Evolutionary conservation across 2,888 invertebrate species (phyloP), one percentile per base, ranked within the genome.

Genomic region (Drosophila multiciliata): DNA sequence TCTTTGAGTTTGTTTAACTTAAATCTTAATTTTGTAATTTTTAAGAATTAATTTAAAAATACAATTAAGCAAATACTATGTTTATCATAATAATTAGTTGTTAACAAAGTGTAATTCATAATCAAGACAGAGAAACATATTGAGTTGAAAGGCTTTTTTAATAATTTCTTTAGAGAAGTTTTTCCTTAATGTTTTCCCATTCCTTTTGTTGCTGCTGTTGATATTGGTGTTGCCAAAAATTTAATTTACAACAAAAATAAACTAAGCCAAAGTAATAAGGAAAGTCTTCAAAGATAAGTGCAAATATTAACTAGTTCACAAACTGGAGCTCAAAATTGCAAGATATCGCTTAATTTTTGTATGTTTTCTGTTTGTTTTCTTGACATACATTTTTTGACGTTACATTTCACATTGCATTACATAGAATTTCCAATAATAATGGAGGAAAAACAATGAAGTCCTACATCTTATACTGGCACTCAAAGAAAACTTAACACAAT

Each of bases 41-140:
- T 87, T 86, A 89, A 90, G 89, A 87, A 81, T 88, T 80, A 90
- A 82, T 90, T 88, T 90, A 86, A 83, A 86, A 90, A 90, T 86
- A 90, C 89, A 86, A 90, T 90, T 83, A 88, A 86, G 89, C 71
- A 72, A 63, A 64, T 40, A 73, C 17, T 36, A 50, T 66, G 35
- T 57, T 58, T 54, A 40, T 48, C 20, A 50, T 58, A 58, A 36
- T 40, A 38, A 12, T 38, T 23, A 12, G 23, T 15, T 48, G 33
- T 35, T 67, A 32, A 29, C 45, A 67, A 58, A 57, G 42, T 36
- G 17, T 23, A 49, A 49, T 65, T 23, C 23, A 50, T 49, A 45
- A 33, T 42, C 33, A 53, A 54, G 35, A 55, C 26, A 60, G 29
- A 36, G 26, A 55, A 52, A 36, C 40, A 35, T 36, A 35, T 35